These are phyloP conservation scores for Sebastes jordani DNA, from an alignment of 2,797 vertebrate species.

Conservation along the genomic window DNA sequence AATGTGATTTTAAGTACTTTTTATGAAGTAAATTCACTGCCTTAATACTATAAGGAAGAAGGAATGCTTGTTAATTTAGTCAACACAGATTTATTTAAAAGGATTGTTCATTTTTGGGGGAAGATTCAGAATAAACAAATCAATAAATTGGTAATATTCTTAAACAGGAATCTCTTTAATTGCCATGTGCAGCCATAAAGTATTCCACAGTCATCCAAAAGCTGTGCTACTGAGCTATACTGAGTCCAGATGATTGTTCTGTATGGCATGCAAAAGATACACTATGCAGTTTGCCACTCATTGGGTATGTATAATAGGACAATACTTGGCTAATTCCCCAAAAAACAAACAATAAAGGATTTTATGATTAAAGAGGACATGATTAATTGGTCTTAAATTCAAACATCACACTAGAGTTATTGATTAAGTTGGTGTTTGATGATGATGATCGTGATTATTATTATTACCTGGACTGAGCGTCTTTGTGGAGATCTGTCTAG, in stretches of 20 bases:
- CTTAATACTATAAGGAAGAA: neutral
- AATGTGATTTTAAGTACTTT: neutral
- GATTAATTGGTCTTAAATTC: neutral
- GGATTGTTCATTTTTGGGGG: neutral
- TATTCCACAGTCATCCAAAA: neutral
- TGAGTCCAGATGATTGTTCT: neutral
- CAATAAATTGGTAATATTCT: neutral
- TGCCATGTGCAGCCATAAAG: neutral
- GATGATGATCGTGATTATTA: no score
- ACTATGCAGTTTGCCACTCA: neutral
- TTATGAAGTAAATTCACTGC: neutral
- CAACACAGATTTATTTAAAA: neutral
- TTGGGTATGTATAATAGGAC: neutral
- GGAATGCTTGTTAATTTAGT: neutral
- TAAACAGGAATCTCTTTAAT: neutral
- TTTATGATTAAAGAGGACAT: neutral
- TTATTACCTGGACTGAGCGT: constrained; percentile 32
- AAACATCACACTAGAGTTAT: neutral
- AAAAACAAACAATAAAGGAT: neutral
- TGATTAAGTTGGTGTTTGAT: neutral
- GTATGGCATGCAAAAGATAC: neutral
- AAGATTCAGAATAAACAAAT: neutral
- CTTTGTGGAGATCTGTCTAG: neutral
- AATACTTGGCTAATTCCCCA: neutral
- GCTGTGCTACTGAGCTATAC: neutral